Percentiles rank a stretch among this genome's conserved stretches.
These are phyloP conservation scores for Archips crataeganus DNA, from an alignment of 2,888 invertebrate genomes.

Conservation along the genomic window DNA sequence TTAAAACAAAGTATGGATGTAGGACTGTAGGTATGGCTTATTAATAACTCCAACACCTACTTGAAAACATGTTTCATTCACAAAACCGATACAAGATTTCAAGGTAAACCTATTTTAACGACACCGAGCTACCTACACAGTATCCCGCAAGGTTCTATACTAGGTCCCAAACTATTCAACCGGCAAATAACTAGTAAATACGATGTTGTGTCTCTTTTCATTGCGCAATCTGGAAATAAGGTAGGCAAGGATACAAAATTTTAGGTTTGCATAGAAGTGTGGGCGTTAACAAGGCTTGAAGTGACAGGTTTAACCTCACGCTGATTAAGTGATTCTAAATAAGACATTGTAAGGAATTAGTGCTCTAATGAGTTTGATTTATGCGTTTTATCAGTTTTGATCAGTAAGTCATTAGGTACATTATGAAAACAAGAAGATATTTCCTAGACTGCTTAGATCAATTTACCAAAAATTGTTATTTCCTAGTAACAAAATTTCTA, in stretches of 20 bases:
- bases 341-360: slow-evolving; percentile 23
- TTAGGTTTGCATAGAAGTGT: slow-evolving; percentile 26
- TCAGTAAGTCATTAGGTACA: too few relatives aligned
- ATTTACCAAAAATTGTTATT: too few relatives aligned
- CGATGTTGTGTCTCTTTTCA: slow-evolving; percentile 28
- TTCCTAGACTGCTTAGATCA: too few relatives aligned
- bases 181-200: slow-evolving; percentile 45
- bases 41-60: slow-evolving; percentile 28
- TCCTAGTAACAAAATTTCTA: too few relatives aligned
- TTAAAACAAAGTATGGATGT: too few relatives aligned
- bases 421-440: too few relatives aligned
- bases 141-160: slow-evolving; percentile 64
- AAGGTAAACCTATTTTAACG: slow-evolving; percentile 49
- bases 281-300: slow-evolving; percentile 31
- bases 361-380: neutral
- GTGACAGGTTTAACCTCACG: slow-evolving; percentile 30
- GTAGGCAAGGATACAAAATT: slow-evolving; percentile 25
- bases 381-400: too few relatives aligned
- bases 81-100: slow-evolving; percentile 47
- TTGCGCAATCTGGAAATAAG: slow-evolving; percentile 13
- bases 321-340: slow-evolving; percentile 31
- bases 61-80: slow-evolving; percentile 12
- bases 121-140: slow-evolving; percentile 58
- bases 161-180: slow-evolving; percentile 55
- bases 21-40: neutral